Base-by-base conservation (phyloP, 2,888 invertebrate species). In the Palloptera scutellata region DNA sequence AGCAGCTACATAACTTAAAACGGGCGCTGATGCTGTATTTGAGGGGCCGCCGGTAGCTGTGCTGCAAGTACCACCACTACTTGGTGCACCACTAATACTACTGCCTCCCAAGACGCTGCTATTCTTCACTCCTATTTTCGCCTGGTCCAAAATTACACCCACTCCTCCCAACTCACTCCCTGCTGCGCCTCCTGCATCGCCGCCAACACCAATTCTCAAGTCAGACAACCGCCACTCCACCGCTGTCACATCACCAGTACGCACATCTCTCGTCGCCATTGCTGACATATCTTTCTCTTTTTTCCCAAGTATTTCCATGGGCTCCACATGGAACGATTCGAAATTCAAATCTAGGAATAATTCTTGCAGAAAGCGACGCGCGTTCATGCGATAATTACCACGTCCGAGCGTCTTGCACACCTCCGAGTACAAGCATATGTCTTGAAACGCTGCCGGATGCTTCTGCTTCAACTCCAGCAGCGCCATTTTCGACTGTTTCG, bases 371-470 rank as follows among this genome's bases (percentile, higher is more conserved):
- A 97, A 95, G 66, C 96, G 89, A 12, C 97, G 88, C 2, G 95
- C 91, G 70, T 90, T 89, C 79, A 96, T 87, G 79, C 95, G 90
- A 84, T 95, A 96, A 54, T 92, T 91, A 82, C 91, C 92, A 64
- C 90, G 88, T 0, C 93, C 90, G 66, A 97, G 86, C 66, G 94
- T 87, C 70, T 90, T 90, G 82, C 94, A 92, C 13, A 96, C 91
- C 84, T 98, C 97, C 0, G 96, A 96, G 86, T 96, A 98, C 17
- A 97, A 88, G 84, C 98, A 98, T 68, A 94, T 87, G 81, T 95
- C 95, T 85, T 94, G 90, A 85, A 93, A 93, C 71, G 89, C 86
- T 43, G 89, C 88, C 3, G 92, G 91, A 83, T 91, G 88, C 48
- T 89, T 88, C 78, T 93, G 93, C 78, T 92, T 92, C 67, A 91